Evolutionary conservation across 2,113 vertebrate genomes (phyloP), one percentile per base, ranked within the genome.

Genomic region (Neolamprologus cancellatus): DNA sequence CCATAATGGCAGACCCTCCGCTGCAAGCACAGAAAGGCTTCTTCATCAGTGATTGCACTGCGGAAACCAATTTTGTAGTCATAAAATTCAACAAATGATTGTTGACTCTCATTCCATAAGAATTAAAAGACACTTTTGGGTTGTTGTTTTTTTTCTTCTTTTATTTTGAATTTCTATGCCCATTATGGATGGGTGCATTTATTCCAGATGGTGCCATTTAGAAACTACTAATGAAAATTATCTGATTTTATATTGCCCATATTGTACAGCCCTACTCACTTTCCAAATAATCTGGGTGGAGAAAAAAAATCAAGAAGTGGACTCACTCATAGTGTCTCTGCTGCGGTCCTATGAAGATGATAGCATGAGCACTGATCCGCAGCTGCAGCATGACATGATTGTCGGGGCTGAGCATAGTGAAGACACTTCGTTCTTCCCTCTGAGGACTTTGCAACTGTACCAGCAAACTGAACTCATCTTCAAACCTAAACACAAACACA

Each of bases 321-420:
- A 91, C 97, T 97, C 89, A 98, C 98, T 98, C 98, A 0, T 98
- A 98, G 88, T 97, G 97, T 4, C 96, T 95, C 53, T 97, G 96
- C 78, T 97, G 96, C 0, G 96, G 97, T 85, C 96, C 96, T 74
- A 96, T 95, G 39, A 98, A 97, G 92, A 94, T 94, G 88, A 98
- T 69, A 18, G 92, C 93, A 0, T 93, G 13, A 8, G 95, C 94
- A 18, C 89, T 97, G 52, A 97, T 84, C 66, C 97, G 94, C 66
- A 98, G 95, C 94, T 98, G 98, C 85, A 98, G 96, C 66, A 96
- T 92, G 55, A 98, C 71, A 0, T 94, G 94, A 50, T 95, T 95
- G 12, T 94, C 94, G 0, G 91, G 95, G 88, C 95, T 96, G 12
- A 98, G 94, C 92, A 97, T 89, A 46, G 97, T 97, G 86, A 98